Conservation (phyloP, 2,797 vertebrate species). For the Synaphobranchus kaupii region DNA sequence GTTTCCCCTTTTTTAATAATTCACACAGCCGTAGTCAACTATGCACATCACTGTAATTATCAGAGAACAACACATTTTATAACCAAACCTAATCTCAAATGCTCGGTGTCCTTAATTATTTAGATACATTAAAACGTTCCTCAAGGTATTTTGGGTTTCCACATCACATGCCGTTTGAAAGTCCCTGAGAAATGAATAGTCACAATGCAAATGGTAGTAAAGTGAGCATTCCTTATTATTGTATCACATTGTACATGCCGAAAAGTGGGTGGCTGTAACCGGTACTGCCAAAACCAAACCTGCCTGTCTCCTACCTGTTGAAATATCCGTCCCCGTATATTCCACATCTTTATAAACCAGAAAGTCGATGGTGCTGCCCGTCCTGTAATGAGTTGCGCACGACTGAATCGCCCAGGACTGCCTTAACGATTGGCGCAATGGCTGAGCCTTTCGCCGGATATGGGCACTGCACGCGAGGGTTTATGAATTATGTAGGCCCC, state of each 20-base stretch:
- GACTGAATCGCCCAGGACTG: background rate
- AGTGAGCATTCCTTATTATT: background rate
- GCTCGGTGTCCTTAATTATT: conserved; percentile 5
- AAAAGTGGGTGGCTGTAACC: background rate
- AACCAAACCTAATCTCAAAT: background rate
- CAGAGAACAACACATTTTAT: background rate
- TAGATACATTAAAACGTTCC: background rate
- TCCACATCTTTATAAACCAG: background rate
- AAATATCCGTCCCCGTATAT: background rate
- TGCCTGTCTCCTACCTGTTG: background rate
- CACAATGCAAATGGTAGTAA: background rate
- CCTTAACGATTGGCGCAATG: background rate
- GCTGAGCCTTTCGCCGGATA: background rate
- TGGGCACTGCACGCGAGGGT: background rate
- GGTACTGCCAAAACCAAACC: background rate
- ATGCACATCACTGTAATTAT: background rate
- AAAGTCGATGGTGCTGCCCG: background rate
- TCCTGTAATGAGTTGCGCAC: background rate
- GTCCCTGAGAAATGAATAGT: background rate
- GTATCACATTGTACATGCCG: background rate
- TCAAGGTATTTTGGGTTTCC: background rate
- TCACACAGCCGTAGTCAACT: too few relatives aligned
- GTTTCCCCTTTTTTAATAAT: background rate
- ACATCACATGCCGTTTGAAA: background rate
- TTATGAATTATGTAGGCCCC: conserved; percentile 29